phyloP scores from a whole-genome alignment of 1,140 invertebrate genomes.

The Drosophila burlai region DNA sequence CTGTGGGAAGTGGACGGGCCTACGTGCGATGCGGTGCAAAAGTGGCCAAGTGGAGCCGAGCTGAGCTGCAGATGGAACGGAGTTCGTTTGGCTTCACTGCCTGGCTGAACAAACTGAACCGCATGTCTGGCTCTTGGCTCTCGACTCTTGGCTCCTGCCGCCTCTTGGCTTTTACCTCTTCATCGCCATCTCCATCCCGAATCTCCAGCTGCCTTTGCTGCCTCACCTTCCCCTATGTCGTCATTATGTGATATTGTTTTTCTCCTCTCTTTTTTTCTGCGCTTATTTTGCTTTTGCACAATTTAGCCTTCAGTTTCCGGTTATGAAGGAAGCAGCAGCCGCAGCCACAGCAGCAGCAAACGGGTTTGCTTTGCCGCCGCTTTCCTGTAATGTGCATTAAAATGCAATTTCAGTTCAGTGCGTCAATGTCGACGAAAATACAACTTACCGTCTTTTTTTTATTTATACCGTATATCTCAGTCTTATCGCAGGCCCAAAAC shows the following conservation, averaged over 20 bases:
- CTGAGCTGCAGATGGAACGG: conserved; percentile 38
- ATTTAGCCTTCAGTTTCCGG: conserved; percentile 83
- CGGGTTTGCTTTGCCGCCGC: conserved; percentile 25
- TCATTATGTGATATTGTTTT: conserved; percentile 48
- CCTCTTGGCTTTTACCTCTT: conserved; percentile 34
- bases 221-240: conserved; percentile 31
- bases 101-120: conserved; percentile 39
- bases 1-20: conserved; percentile 51
- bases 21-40: conserved; percentile 41
- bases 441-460: not conserved
- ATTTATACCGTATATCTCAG: conserved; percentile 10
- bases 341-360: conserved; percentile 8
- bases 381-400: conserved; percentile 65
- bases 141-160: conserved; percentile 32
- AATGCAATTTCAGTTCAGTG: conserved; percentile 75
- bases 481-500: conserved; percentile 6
- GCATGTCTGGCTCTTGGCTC: conserved; percentile 41
- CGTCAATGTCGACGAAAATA: conserved; percentile 66
- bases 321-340: conserved; percentile 78
- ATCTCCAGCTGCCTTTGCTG: conserved; percentile 46
- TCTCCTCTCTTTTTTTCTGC: conserved; percentile 50
- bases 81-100: conserved; percentile 54
- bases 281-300: conserved; percentile 66
- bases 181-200: conserved; percentile 28
- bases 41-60: conserved; percentile 44